Percentiles rank a stretch among this genome's conserved stretches.
phyloP scores from a whole-genome alignment of 2,797 vertebrate species.

The Lithobates pipiens region DNA sequence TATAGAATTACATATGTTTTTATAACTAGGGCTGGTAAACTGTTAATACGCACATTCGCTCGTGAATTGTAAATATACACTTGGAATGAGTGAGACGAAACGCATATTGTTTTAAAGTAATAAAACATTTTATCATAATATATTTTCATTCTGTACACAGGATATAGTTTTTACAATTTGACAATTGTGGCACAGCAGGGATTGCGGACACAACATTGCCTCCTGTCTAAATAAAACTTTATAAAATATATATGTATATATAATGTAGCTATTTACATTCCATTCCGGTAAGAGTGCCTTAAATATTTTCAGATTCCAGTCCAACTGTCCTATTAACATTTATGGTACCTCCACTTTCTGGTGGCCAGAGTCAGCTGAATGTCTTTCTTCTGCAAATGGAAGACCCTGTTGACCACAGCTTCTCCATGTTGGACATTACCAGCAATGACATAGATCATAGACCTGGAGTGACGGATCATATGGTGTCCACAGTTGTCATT shows the following conservation, averaged over 20 bases:
- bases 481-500: slow-evolving; percentile 80
- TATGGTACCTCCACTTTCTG: slow-evolving; percentile 87
- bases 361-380: slow-evolving; percentile 78
- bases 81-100: not conserved
- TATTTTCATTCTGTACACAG: slow-evolving; percentile 29
- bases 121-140: not conserved
- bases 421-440: slow-evolving; percentile 78
- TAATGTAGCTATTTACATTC: slow-evolving; percentile 70
- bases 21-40: no score
- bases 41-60: not conserved
- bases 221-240: slow-evolving; percentile 54
- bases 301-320: slow-evolving; percentile 30
- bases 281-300: slow-evolving; percentile 37
- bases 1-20: not conserved
- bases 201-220: not conserved
- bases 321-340: slow-evolving; percentile 74
- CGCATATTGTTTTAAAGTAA: not conserved
- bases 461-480: slow-evolving; percentile 76
- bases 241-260: slow-evolving; percentile 64
- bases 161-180: slow-evolving; percentile 4
- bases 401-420: slow-evolving; percentile 77
- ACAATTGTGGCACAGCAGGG: not conserved
- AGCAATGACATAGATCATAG: slow-evolving; percentile 82
- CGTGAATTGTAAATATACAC: not conserved
- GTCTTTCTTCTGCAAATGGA: slow-evolving; percentile 87